Percentiles rank a stretch among this genome's conserved stretches.
These are phyloP conservation scores for Oncorhynchus gorbuscha DNA, from an alignment of 2,113 vertebrate species.

Conservation along the genomic window DNA sequence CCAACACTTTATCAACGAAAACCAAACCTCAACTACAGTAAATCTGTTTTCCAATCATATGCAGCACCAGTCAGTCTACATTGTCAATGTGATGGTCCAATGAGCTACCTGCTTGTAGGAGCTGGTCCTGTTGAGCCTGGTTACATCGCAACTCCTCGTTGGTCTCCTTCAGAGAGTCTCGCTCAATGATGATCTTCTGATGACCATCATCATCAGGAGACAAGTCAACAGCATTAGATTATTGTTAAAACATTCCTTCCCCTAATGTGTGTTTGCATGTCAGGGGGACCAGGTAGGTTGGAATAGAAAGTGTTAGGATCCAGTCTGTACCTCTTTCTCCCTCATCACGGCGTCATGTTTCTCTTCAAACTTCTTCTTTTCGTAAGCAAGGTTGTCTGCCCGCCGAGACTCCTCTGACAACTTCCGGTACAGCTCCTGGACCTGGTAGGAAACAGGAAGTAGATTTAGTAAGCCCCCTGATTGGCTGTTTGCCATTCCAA, in stretches of 20 bases:
- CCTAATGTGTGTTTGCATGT: background rate
- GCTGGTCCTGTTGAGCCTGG: constrained; percentile 88
- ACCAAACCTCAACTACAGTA: no score
- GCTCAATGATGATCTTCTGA: constrained; percentile 89
- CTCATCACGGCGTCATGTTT: constrained; percentile 88
- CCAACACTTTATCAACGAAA: no score
- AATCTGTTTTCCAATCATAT: no score
- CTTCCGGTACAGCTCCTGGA: constrained; percentile 91
- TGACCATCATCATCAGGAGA: background rate
- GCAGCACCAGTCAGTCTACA: no score
- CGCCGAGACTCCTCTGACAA: constrained; percentile 90
- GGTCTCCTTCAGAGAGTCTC: constrained; percentile 89
- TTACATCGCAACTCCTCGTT: constrained; percentile 94
- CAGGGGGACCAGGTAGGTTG: background rate
- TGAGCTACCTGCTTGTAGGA: constrained; percentile 84
- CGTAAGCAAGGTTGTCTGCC: constrained; percentile 90
- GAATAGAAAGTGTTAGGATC: background rate
- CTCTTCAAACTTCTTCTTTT: constrained; percentile 91
- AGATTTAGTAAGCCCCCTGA: background rate
- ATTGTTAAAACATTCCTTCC: no score
- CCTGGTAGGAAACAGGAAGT: constrained; percentile 66
- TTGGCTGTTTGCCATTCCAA: background rate
- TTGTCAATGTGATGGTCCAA: background rate
- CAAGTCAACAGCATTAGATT: background rate
- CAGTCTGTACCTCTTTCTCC: constrained; percentile 87